Conservation (phyloP, 2,113 vertebrate genomes). For the Nipponia nippon region DNA sequence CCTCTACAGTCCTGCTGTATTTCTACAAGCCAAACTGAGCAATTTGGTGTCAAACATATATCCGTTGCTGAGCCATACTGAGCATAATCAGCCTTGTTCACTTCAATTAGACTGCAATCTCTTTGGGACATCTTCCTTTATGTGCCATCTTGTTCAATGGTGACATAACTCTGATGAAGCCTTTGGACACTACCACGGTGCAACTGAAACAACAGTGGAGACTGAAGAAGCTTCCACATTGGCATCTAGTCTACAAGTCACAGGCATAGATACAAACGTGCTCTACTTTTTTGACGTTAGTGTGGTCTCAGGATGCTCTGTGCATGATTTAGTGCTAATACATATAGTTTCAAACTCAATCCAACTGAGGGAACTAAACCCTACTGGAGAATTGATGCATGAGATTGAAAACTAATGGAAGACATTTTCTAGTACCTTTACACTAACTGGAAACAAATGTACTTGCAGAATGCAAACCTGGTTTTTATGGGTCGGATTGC, state of each 20-base stretch:
- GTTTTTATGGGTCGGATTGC: conserved; percentile 83
- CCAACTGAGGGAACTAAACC: background rate
- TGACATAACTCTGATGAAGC: background rate
- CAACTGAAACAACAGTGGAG: background rate
- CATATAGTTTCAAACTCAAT: background rate
- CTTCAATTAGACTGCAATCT: background rate
- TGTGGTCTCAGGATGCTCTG: background rate
- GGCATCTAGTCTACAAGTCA: background rate
- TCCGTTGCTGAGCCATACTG: background rate
- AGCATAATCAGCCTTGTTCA: background rate
- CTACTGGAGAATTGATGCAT: background rate
- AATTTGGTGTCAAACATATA: background rate
- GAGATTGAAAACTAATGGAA: background rate
- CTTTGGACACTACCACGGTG: background rate
- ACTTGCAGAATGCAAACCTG: conserved; percentile 75
- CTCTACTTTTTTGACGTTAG: background rate
- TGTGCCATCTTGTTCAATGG: background rate
- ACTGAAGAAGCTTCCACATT: background rate
- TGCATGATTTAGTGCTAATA: background rate
- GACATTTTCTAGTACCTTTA: background rate
- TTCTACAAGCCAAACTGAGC: background rate
- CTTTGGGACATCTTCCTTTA: background rate
- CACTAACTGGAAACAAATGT: background rate
- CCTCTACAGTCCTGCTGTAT: background rate
- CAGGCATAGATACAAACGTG: background rate